Base-by-base conservation (phyloP, 2,888 invertebrate genomes). In the Heliconius hortense region DNA sequence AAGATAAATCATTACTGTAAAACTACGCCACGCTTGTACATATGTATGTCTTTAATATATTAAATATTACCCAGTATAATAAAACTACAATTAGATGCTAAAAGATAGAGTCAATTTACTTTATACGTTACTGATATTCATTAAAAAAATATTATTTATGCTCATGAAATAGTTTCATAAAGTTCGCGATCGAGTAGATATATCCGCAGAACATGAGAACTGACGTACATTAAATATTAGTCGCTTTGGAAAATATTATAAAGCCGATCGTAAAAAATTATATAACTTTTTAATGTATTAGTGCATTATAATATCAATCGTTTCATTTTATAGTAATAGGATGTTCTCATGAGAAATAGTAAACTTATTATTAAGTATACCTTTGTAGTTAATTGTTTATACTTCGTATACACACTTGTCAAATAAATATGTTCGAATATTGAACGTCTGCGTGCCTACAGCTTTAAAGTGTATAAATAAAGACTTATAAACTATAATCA, bases 301-400 rank as follows among this genome's bases (percentile, higher is more conserved):
- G 74, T 39, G 66, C 53, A 75, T 67, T 60, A 70, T 48, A 48
- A 48, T 43, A 56, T 48, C 63, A 66, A 74, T 48, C 72, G 68
- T 76, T 73, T 71, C 66, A 77, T 72, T 76, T 79, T 79, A 78
- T 78, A 62, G 74, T n/a, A 63, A 75, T 76, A 76, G 77, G 77
- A 79, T 76, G 76, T 71, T 76, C 15, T 74, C 67, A 74, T 73
- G 31, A 71, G 56, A 69, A 62, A 73, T 56, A 70, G 73, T 75
- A 74, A 76, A 68, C 70, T 67, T 64, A 13, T 78, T 74, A 73
- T 76, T 64, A 56, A 21, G n/a, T 56, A 74, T 77, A 72, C 72
- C 77, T 76, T 78, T 77, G 72, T 74, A 77, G 35, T 77, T 66
- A 77, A 56, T 53, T 56, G 35, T 59, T 69, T 75, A 59, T 60